Percentiles rank a stretch among this genome's conserved stretches.
phyloP scores from a whole-genome alignment of 2,113 vertebrate species.

The Steatornis caripensis region DNA sequence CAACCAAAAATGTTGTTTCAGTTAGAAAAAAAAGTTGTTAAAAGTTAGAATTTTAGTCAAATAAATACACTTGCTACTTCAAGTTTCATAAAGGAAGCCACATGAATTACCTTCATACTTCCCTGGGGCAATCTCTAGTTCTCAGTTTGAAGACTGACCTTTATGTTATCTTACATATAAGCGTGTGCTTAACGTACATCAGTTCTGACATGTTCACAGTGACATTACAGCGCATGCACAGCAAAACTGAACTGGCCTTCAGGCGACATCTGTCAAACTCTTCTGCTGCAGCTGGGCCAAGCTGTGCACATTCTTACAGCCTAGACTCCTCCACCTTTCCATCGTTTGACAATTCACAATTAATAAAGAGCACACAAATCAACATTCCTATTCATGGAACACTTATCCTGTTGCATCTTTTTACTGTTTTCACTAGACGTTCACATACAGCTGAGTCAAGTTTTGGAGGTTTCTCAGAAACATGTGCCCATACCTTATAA shows the following conservation, averaged over 20 bases:
- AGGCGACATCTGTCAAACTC: neutral
- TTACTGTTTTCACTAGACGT: neutral
- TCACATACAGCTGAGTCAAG: neutral
- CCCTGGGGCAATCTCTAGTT: neutral
- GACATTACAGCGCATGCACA: neutral
- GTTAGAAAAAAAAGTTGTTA: neutral
- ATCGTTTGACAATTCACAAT: neutral
- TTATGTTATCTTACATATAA: neutral
- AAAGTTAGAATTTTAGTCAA: neutral
- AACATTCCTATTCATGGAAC: neutral
- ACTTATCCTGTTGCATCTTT: neutral
- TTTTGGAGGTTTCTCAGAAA: neutral
- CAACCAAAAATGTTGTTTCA: neutral
- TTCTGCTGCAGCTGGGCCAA: neutral
- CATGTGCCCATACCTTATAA: slow-evolving; percentile 82
- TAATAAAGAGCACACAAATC: neutral
- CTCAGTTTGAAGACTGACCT: neutral
- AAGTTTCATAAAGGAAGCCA: neutral
- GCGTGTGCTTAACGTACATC: neutral
- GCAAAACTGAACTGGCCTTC: neutral
- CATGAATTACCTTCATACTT: neutral
- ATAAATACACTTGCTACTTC: neutral
- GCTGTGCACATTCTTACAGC: neutral
- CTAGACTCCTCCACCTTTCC: neutral
- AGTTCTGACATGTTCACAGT: neutral